Conservation (phyloP, 1,140 invertebrate genomes). For the Drosophila lacertosa region DNA sequence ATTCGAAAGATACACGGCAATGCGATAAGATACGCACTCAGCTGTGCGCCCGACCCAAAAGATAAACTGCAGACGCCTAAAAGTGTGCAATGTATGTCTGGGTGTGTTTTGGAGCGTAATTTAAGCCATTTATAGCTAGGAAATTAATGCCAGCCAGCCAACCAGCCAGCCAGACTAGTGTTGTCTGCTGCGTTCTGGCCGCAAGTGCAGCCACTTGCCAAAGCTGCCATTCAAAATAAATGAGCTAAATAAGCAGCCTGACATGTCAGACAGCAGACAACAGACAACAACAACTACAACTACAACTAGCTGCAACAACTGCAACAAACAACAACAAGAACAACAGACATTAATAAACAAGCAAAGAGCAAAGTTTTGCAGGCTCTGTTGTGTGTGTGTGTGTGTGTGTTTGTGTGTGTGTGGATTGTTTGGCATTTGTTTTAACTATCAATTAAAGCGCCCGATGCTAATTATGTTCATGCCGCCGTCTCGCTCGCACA, state of each 20-base stretch:
- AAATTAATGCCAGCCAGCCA: constrained; percentile 72
- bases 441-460: constrained; percentile 78
- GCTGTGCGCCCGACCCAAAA: constrained; percentile 16
- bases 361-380: constrained; percentile 67
- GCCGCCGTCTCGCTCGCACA: constrained; percentile 8
- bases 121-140: constrained; percentile 60
- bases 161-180: constrained; percentile 33
- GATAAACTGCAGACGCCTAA: constrained; percentile 43
- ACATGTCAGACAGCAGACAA: constrained; percentile 56
- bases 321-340: constrained; percentile 22
- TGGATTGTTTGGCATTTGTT: constrained; percentile 45
- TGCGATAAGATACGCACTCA: constrained; percentile 43
- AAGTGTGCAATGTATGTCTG: constrained; percentile 35
- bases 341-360: constrained; percentile 70
- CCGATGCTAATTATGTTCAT: constrained; percentile 75
- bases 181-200: constrained; percentile 35
- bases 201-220: constrained; percentile 67
- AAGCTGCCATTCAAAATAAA: constrained; percentile 79
- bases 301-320: constrained; percentile 9
- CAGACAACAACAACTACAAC: constrained; percentile 21
- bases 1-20: constrained; percentile 25
- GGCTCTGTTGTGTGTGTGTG: constrained; percentile 13
- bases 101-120: constrained; percentile 46
- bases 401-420: constrained; percentile 10
- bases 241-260: constrained; percentile 78